These are phyloP conservation scores for Amiota communis DNA, from an alignment of 2,888 invertebrate genomes.

Conservation along the genomic window DNA sequence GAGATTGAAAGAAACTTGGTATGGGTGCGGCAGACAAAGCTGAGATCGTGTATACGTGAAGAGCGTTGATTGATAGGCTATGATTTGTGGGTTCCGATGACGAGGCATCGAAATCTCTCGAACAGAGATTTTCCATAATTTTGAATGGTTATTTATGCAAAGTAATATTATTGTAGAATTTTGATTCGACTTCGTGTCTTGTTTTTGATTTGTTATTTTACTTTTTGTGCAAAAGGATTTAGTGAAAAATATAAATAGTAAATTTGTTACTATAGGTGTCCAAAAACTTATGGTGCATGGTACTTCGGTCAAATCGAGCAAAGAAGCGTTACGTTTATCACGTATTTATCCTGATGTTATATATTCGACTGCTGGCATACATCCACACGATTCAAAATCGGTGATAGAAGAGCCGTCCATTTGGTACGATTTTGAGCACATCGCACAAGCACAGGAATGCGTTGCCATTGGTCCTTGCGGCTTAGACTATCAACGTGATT, in stretches of 20 bases:
- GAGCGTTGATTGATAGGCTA: conserved; percentile 25
- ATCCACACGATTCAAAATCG: conserved; percentile 94
- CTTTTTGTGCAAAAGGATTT: too few relatives aligned
- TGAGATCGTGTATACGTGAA: neutral
- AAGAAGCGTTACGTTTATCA: conserved; percentile 90
- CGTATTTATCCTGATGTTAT: conserved; percentile 91
- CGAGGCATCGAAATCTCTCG: too few relatives aligned
- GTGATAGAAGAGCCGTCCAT: conserved; percentile 80
- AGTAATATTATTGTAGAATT: neutral
- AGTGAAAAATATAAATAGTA: neutral
- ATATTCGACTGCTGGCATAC: conserved; percentile 93
- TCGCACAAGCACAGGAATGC: conserved; percentile 88
- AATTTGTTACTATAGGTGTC: conserved; percentile 79
- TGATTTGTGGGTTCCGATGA: conserved; percentile 10
- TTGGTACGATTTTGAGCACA: conserved; percentile 85
- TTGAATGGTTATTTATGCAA: too few relatives aligned
- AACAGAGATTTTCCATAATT: too few relatives aligned
- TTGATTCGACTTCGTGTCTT: conserved; percentile 23
- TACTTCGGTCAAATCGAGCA: conserved; percentile 89
- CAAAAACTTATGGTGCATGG: conserved; percentile 96
- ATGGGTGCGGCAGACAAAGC: conserved; percentile 51
- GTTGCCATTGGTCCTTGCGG: conserved; percentile 96
- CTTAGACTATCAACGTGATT: conserved; percentile 93
- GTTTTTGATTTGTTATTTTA: neutral
- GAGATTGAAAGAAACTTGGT: conserved; percentile 42